These are phyloP conservation scores for Fopius arisanus DNA, from an alignment of 1,140 invertebrate species.

Conservation along the genomic window DNA sequence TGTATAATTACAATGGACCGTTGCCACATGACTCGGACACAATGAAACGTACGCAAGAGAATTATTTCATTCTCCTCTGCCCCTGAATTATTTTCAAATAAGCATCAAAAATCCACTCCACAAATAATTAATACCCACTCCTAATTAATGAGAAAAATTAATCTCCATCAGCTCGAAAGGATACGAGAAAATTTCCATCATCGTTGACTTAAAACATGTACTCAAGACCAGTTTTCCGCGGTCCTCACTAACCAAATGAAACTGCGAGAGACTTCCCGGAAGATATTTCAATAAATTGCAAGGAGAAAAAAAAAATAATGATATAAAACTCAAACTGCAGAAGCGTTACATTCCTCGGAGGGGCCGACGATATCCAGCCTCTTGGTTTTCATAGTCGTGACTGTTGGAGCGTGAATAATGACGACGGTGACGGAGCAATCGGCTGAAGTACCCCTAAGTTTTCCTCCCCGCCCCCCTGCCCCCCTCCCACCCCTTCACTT, in stretches of 20 bases:
- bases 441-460: slow-evolving; percentile 12
- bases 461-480: not conserved
- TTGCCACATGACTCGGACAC: slow-evolving; percentile 7
- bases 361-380: not conserved
- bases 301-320: not conserved
- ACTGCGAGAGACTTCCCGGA: not conserved
- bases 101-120: no score
- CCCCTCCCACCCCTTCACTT: not conserved
- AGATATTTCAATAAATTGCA: not conserved
- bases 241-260: not conserved
- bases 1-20: slow-evolving; percentile 30
- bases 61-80: no score
- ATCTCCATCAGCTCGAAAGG: no score
- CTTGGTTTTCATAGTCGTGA: slow-evolving; percentile 16
- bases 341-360: not conserved
- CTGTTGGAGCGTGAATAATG: slow-evolving; percentile 29
- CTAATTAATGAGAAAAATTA: no score
- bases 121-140: no score
- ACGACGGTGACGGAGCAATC: slow-evolving; percentile 23
- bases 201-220: no score
- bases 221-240: no score
- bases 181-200: no score
- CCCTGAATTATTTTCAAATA: no score
- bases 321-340: not conserved
- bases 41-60: slow-evolving; percentile 22